These are phyloP conservation scores for Spodoptera litura DNA, from an alignment of 1,140 invertebrate genomes.

Conservation along the genomic window DNA sequence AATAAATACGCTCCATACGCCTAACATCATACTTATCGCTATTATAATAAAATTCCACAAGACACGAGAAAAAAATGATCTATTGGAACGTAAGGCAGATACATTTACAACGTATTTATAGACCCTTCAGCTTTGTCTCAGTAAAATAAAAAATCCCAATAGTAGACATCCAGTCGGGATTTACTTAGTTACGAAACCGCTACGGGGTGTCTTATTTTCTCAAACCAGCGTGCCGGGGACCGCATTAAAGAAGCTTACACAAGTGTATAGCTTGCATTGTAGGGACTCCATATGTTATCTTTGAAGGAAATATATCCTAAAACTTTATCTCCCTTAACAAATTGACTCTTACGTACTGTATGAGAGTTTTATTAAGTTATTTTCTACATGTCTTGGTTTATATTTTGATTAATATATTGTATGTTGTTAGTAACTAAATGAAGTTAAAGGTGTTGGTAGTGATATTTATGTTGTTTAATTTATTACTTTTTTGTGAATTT, in stretches of 20 bases:
- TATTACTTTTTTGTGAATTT: too few relatives aligned
- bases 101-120: too few relatives aligned
- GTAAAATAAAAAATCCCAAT: slow-evolving; percentile 21
- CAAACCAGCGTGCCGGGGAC: slow-evolving; percentile 34
- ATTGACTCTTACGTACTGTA: slow-evolving; percentile 13
- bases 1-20: too few relatives aligned
- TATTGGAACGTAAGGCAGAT: too few relatives aligned
- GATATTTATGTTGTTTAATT: too few relatives aligned
- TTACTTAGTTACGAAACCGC: slow-evolving; percentile 36
- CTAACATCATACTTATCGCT: too few relatives aligned
- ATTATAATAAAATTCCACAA: too few relatives aligned
- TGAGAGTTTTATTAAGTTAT: neutral
- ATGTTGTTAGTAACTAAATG: too few relatives aligned
- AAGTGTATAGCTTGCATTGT: slow-evolving; percentile 39
- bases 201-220: slow-evolving; percentile 45
- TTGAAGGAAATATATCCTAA: slow-evolving; percentile 32
- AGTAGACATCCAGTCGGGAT: slow-evolving; percentile 17
- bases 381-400: neutral
- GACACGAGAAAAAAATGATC: too few relatives aligned
- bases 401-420: too few relatives aligned
- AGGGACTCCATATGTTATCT: slow-evolving; percentile 36
- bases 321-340: slow-evolving; percentile 37
- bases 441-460: too few relatives aligned
- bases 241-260: slow-evolving; percentile 47
- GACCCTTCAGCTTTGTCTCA: neutral